Evolutionary conservation across 2,113 vertebrate species (phyloP).

Genomic region (Vidua macroura): DNA sequence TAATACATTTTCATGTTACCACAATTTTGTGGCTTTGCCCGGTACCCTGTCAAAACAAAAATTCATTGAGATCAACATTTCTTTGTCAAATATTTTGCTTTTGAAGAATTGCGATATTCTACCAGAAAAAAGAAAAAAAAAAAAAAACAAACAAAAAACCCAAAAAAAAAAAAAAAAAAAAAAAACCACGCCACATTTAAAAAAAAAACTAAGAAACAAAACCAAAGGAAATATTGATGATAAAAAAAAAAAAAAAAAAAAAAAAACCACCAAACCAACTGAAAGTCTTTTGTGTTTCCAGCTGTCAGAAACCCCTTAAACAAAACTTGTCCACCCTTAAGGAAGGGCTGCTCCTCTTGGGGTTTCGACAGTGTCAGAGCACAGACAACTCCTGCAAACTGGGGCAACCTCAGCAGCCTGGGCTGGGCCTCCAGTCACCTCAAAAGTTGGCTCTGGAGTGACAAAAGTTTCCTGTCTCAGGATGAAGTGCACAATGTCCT

Average conservation of each 20-base stretch:
- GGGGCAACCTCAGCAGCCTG: background rate
- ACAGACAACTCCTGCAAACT: fast-evolving
- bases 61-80: background rate
- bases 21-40: background rate
- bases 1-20: background rate
- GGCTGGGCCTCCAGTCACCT: fast-evolving
- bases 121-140: background rate
- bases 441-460: background rate
- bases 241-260: too few species aligned
- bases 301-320: background rate
- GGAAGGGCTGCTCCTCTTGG: background rate
- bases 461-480: background rate
- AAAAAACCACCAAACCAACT: too few species aligned
- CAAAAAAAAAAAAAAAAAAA: background rate
- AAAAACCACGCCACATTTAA: background rate
- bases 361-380: background rate
- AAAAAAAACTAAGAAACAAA: background rate
- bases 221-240: background rate
- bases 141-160: background rate
- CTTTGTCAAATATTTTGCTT: background rate
- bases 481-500: background rate
- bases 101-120: background rate
- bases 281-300: background rate
- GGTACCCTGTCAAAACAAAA: background rate
- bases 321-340: background rate